Evolutionary conservation across 2,113 vertebrate genomes (phyloP).

Genomic region (Lethenteron camtschaticum): DNA sequence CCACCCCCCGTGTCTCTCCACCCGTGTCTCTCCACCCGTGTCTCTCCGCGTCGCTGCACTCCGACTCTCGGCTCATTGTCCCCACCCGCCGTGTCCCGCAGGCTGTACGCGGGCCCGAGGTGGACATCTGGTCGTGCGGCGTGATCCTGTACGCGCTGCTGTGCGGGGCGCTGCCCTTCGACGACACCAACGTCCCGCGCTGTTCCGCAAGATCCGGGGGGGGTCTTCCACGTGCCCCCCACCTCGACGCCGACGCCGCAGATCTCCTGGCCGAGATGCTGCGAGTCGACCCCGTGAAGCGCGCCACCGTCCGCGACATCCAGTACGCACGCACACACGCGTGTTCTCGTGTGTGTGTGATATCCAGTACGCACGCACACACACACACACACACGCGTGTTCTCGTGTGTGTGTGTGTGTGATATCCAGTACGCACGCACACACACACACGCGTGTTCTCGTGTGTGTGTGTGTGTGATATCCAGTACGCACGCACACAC

Average conservation of each 20-base stretch:
- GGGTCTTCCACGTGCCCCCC: slow-evolving; percentile 94
- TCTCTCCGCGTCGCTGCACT: too few species aligned
- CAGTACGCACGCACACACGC: slow-evolving; percentile 23
- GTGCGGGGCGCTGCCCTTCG: slow-evolving; percentile 84
- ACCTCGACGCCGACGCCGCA: slow-evolving; percentile 68
- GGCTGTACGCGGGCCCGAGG: slow-evolving; percentile 82
- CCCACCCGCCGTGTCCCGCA: slow-evolving; percentile 11
- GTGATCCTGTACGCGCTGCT: slow-evolving; percentile 90
- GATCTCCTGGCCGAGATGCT: slow-evolving; percentile 70
- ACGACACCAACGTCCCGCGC: slow-evolving; percentile 77
- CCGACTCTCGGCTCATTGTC: too few species aligned
- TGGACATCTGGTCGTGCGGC: slow-evolving; percentile 94
- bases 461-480: too few species aligned
- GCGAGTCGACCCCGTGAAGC: slow-evolving; percentile 83
- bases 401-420: too few species aligned
- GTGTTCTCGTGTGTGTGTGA: too few species aligned
- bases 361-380: too few species aligned
- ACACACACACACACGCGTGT: too few species aligned
- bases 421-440: too few species aligned
- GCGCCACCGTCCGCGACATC: slow-evolving; percentile 94
- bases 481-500: too few species aligned
- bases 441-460: too few species aligned
- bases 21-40: too few species aligned
- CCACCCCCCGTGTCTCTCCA: too few species aligned
- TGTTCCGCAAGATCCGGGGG: slow-evolving; percentile 98